Evolutionary conservation across 1,140 invertebrate genomes (phyloP).

Genomic region (Rhopalosiphum maidis): DNA sequence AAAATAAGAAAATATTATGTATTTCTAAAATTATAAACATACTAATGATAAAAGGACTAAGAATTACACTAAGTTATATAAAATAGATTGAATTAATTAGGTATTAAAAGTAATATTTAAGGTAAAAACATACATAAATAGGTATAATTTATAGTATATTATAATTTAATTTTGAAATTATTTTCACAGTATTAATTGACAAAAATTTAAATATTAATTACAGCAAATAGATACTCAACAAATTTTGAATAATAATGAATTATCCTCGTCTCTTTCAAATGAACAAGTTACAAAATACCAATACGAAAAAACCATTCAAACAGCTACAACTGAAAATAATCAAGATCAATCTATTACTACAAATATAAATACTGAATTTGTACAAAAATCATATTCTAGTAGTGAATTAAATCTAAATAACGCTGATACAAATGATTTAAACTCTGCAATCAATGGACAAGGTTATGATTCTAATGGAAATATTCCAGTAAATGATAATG

Average conservation of each 20-base stretch:
- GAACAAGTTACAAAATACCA: background rate
- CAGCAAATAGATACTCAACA: background rate
- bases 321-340: background rate
- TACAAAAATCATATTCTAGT: background rate
- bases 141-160: too few relatives aligned
- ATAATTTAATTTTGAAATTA: too few relatives aligned
- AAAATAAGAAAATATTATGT: background rate
- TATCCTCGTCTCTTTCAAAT: background rate
- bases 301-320: background rate
- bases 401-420: background rate
- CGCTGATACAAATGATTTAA: background rate
- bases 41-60: background rate
- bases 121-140: background rate
- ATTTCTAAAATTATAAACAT: background rate
- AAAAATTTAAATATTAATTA: background rate
- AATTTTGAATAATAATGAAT: background rate
- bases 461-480: too few relatives aligned
- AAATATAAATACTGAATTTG: background rate
- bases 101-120: background rate
- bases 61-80: background rate
- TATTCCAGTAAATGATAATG: background rate
- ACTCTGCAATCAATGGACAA: background rate
- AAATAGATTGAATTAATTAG: background rate
- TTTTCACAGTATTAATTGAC: background rate
- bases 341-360: background rate